Conservation (phyloP, 2,113 vertebrate genomes). For the Ophthalmolycus amberensis region DNA sequence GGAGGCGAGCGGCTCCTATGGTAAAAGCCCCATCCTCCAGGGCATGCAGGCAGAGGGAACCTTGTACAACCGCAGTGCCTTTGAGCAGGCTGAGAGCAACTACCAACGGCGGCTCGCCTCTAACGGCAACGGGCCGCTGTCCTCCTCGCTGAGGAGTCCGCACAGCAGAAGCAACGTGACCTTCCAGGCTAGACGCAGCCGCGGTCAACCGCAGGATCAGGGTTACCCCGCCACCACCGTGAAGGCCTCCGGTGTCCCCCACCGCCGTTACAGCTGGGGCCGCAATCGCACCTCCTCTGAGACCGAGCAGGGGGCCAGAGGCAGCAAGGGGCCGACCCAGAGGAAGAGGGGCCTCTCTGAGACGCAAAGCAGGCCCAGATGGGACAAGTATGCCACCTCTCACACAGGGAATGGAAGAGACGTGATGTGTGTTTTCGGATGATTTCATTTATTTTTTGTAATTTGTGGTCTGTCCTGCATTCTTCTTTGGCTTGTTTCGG, state of each 20-base stretch:
- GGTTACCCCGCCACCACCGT: conserved; percentile 38
- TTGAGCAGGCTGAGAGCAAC: conserved; percentile 53
- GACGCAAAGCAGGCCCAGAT: conserved; percentile 67
- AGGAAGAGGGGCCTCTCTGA: conserved; percentile 79
- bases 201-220: conserved; percentile 43
- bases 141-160: conserved; percentile 66
- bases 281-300: conserved; percentile 78
- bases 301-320: conserved; percentile 66
- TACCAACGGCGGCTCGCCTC: conserved; percentile 48
- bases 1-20: conserved; percentile 40
- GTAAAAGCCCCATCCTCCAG: conserved; percentile 52
- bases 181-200: conserved; percentile 62
- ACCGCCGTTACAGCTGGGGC: conserved; percentile 52
- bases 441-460: conserved; percentile 8
- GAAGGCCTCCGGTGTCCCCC: conserved; percentile 63
- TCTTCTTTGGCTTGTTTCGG: conserved; percentile 37
- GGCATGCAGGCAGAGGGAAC: conserved; percentile 61
- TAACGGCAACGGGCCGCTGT: conserved; percentile 11
- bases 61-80: conserved; percentile 63
- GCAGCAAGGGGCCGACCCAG: conserved; percentile 50
- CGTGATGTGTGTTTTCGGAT: conserved; percentile 49
- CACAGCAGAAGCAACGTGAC: conserved; percentile 52
- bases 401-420: conserved; percentile 59
- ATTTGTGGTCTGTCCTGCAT: conserved; percentile 49
- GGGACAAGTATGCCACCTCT: conserved; percentile 80